Evolutionary conservation across 2,888 invertebrate species (phyloP), one percentile per base, ranked within the genome.

Genomic region (Parascotia fuliginaria): DNA sequence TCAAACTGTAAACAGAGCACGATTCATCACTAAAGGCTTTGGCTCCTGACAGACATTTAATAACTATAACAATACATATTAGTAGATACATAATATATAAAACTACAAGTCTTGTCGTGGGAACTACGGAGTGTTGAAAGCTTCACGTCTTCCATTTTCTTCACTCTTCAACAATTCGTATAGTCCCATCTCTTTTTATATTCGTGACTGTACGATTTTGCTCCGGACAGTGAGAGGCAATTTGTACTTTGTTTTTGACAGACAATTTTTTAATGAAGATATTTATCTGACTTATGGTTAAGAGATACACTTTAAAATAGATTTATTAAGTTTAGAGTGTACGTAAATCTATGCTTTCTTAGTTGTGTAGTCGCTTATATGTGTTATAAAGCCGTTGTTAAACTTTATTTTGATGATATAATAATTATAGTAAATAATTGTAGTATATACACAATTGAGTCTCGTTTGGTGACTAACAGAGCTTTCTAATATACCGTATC

Each of bases 121-220:
- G 84, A 85, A 85, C 73, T 54, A 50, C 59, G 60, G 50, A 46
- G 63, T 67, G 69, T 65, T 73, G 70, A 69, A 73, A 79, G 75
- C 69, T 67, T 58, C 52, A 28, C 14, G 29, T 66, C 52, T 42
- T 48, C 15, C 39, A 1, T 73, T 78, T 47, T 68, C 51, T 43
- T 79, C 49, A n/a, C 9, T 14, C 70, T 24, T 7, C 11, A 0
- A 9, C 14, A 36, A 29, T 36, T 4, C n/a, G n/a, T 46, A 65
- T 71, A 49, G 11, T 6, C 5, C 57, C 31, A 33, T 78, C 77
- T 54, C 61, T 57, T 39, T 79, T 27, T 49, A 79, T 79, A 83
- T 85, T 89, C 89, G 89, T 89, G 89, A 87, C 87, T 80, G 22
- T 77, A 79, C 77, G 75, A 83, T 87, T 85, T 79, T 67, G 80